Percentiles rank a stretch among this genome's conserved stretches.
phyloP scores from a whole-genome alignment of 1,140 invertebrate species.

The Sesamia nonagrioides region DNA sequence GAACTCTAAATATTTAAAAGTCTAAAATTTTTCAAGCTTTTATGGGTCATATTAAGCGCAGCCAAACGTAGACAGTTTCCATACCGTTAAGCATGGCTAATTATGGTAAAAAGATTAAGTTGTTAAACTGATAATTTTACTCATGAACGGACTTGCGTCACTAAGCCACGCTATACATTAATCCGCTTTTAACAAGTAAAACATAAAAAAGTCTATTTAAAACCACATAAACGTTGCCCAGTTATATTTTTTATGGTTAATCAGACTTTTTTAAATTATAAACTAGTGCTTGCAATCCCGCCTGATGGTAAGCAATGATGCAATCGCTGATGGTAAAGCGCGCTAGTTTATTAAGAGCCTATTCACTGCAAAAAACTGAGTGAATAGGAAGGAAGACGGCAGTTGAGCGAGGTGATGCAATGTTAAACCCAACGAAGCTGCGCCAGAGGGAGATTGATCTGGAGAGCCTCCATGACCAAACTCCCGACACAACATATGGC shows the following conservation, averaged over 20 bases:
- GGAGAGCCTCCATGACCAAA: no score
- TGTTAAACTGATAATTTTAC: constrained; percentile 32
- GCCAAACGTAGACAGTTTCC: constrained; percentile 42
- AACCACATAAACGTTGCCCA: constrained; percentile 28
- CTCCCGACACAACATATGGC: no score
- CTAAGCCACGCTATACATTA: constrained; percentile 6
- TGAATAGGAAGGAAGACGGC: no score
- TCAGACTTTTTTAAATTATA: background rate
- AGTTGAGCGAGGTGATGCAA: no score
- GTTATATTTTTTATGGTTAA: constrained; percentile 13
- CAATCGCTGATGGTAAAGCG: no score
- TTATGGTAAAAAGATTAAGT: constrained; percentile 54
- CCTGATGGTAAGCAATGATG: no score
- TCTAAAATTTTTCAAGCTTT: constrained; percentile 14
- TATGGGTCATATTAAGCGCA: constrained; percentile 34
- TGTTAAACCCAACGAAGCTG: no score
- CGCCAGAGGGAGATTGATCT: no score
- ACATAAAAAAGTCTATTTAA: constrained; percentile 33
- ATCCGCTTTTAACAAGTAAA: background rate
- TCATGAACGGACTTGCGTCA: constrained; percentile 28
- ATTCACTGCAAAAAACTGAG: no score
- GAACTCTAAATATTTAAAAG: background rate
- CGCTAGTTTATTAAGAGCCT: no score
- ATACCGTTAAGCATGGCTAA: constrained; percentile 50
- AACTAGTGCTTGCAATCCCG: no score